Evolutionary conservation across 2,113 vertebrate species (phyloP), one percentile per base, ranked within the genome.

Genomic region (Falco punctatus): DNA sequence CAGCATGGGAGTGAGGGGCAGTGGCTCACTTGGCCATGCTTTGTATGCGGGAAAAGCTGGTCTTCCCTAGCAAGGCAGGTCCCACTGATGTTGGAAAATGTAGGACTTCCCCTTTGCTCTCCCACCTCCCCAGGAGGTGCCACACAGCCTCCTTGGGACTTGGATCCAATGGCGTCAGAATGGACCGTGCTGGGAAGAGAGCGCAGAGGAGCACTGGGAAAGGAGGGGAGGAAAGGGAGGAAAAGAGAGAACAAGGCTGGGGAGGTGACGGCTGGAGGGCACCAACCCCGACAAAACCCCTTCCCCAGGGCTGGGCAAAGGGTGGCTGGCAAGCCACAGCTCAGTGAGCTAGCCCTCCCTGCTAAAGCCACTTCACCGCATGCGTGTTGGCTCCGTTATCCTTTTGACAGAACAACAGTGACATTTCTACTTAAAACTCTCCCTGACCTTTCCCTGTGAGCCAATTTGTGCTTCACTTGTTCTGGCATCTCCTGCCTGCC

Each of bases 401-500:
- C 94, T 55, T 94, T 67, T 96, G 96, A 95, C 91, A 88, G 94
- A 96, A 14, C 82, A 84, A 30, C 77, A 95, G 77, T 95, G 97
- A 92, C 86, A 87, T 96, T 97, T 98, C 93, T 61, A 65, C 93
- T 92, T 90, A 91, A 96, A 97, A 95, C 92, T 96, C 90, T 38
- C 70, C n/a, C 0, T 96, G 94, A 96, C 94, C 88, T 97, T 98
- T 97, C 91, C 62, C 77, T 86, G 79, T 61, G 64, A 96, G 91
- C 67, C 72, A 75, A 92, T 96, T 5, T 5, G 26, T 95, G 88
- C 86, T 90, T 96, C 83, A 82, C 75, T 94, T 74, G 82, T 86
- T 97, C 95, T 92, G 64, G 86, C 19, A 1, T 46, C 88, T 93
- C 58, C 74, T 84, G 81, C 74, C 82, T 27, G 7, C 61, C 1